A percentile compares a stretch with the other conserved stretches of the same genome.
phyloP scores from a whole-genome alignment of 1,140 invertebrate species.

The Elymnias hypermnestra region DNA sequence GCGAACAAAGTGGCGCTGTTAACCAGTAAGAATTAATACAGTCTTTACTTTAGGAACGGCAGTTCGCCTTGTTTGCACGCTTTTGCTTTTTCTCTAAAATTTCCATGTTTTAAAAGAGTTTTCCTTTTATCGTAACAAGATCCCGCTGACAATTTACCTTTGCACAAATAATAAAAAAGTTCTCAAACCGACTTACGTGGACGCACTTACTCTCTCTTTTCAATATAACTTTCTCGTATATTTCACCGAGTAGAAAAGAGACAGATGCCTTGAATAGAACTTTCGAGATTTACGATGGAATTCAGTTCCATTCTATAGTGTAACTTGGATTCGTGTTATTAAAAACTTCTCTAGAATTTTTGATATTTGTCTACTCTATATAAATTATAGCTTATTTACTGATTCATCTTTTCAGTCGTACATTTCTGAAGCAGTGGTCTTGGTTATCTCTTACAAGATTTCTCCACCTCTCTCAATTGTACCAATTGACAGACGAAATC shows the following conservation, averaged over 20 bases:
- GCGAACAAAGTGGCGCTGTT: too few relatives aligned
- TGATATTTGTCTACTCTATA: neutral
- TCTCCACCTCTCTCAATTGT: too few relatives aligned
- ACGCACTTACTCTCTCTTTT: conserved; percentile 4
- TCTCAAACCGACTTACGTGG: conserved; percentile 3
- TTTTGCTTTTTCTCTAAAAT: too few relatives aligned
- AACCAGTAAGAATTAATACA: too few relatives aligned
- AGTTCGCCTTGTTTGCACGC: too few relatives aligned
- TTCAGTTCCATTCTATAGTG: conserved; percentile 3
- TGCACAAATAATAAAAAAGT: conserved; percentile 5
- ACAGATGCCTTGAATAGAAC: conserved; percentile 5
- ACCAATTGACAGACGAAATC: too few relatives aligned
- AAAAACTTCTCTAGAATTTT: neutral
- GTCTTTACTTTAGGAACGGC: too few relatives aligned
- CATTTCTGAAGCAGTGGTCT: too few relatives aligned
- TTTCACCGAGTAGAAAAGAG: conserved; percentile 5
- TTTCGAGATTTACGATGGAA: conserved; percentile 6
- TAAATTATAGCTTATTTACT: neutral
- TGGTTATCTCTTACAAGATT: too few relatives aligned
- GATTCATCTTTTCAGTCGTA: too few relatives aligned
- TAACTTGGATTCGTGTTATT: conserved; percentile 6
- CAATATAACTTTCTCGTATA: conserved; percentile 9
- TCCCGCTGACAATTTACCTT: conserved; percentile 2
- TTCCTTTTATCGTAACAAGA: neutral
- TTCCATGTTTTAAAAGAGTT: neutral